Percentiles rank a stretch among this genome's conserved stretches.
These are phyloP conservation scores for Agonum fuliginosum DNA, from an alignment of 2,888 invertebrate species.

Conservation along the genomic window DNA sequence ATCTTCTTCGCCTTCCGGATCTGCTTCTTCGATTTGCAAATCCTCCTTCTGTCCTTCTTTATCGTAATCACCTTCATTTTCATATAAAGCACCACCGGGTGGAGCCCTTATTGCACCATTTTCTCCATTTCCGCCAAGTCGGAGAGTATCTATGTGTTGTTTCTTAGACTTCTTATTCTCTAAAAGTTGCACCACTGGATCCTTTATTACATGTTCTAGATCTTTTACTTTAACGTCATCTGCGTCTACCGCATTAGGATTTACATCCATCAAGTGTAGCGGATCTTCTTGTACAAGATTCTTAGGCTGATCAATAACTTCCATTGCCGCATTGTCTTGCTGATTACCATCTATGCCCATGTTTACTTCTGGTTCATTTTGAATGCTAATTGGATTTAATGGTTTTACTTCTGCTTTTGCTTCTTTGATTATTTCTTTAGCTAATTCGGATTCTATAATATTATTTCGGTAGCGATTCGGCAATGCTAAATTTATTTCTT, in stretches of 20 bases:
- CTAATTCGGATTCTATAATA: slow-evolving; percentile 56
- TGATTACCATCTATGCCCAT: slow-evolving; percentile 61
- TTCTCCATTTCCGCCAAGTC: slow-evolving; percentile 56
- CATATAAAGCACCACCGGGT: slow-evolving; percentile 59
- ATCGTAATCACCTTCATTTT: slow-evolving; percentile 67
- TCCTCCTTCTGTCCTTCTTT: slow-evolving; percentile 65
- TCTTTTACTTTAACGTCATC: slow-evolving; percentile 46
- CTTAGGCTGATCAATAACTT: slow-evolving; percentile 68
- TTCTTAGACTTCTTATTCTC: slow-evolving; percentile 63
- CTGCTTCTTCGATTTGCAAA: slow-evolving; percentile 65
- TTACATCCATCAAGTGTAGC: slow-evolving; percentile 56
- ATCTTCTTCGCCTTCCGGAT: slow-evolving; percentile 72
- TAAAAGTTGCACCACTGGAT: slow-evolving; percentile 60
- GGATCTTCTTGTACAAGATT: slow-evolving; percentile 61
- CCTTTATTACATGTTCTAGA: slow-evolving; percentile 55
- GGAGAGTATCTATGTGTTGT: slow-evolving; percentile 65
- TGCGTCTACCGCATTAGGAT: slow-evolving; percentile 59
- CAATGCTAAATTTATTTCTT: slow-evolving; percentile 65
- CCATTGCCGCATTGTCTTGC: slow-evolving; percentile 69
- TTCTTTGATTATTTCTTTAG: slow-evolving; percentile 54
- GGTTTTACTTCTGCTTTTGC: slow-evolving; percentile 48
- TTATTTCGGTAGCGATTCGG: slow-evolving; percentile 60
- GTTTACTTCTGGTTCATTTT: slow-evolving; percentile 55
- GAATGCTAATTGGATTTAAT: slow-evolving; percentile 21
- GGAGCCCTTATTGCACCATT: slow-evolving; percentile 44